Evolutionary conservation across 2,888 invertebrate species (phyloP).

Genomic region (Choreutis nemorana): DNA sequence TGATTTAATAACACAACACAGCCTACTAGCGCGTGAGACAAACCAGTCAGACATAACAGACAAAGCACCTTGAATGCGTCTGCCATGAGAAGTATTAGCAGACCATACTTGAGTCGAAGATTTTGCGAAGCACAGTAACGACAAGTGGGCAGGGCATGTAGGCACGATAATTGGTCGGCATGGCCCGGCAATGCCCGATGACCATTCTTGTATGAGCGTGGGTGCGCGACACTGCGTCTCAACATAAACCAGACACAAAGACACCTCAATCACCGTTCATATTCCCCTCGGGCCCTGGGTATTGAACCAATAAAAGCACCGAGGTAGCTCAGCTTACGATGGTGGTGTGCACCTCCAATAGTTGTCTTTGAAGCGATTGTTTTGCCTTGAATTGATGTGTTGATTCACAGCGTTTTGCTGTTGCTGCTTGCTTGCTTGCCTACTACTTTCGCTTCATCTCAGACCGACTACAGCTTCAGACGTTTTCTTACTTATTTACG

Average conservation of each 20-base stretch:
- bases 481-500: neutral
- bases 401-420: constrained; percentile 56
- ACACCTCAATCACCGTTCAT: constrained; percentile 13
- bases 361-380: constrained; percentile 34
- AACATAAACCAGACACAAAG: constrained; percentile 23
- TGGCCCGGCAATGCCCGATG: constrained; percentile 49
- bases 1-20: too few relatives aligned
- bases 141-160: constrained; percentile 58
- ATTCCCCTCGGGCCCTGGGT: constrained; percentile 1
- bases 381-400: constrained; percentile 34
- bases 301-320: constrained; percentile 10
- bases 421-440: constrained; percentile 13
- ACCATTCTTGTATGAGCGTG: constrained; percentile 52
- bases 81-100: too few relatives aligned
- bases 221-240: constrained; percentile 52
- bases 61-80: too few relatives aligned
- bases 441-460: constrained; percentile 1
- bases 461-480: neutral
- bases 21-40: too few relatives aligned
- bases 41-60: too few relatives aligned
- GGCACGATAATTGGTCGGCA: constrained; percentile 60
- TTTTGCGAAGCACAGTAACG: constrained; percentile 47
- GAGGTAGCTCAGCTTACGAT: constrained; percentile 21
- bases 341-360: constrained; percentile 25
- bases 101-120: too few relatives aligned